phyloP scores from a whole-genome alignment of 2,113 vertebrate genomes.

The Elephantulus edwardii region DNA sequence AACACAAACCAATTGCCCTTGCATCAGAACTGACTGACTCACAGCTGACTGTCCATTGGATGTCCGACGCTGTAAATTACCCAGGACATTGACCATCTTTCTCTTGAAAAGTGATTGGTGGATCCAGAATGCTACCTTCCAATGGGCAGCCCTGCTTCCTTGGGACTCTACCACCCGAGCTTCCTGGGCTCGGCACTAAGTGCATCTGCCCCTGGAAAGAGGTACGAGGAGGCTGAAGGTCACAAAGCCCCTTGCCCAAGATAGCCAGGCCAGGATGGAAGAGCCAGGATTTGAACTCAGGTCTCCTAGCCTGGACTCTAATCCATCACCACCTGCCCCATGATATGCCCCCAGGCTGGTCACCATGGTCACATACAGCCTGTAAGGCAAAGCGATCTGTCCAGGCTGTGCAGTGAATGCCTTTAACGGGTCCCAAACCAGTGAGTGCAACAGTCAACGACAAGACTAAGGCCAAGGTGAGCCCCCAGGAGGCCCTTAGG shows the following conservation, averaged over 20 bases:
- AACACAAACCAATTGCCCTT: no score
- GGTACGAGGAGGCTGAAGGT: background rate
- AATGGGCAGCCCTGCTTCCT: no score
- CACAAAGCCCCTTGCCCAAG: background rate
- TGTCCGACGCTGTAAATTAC: no score
- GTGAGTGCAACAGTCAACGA: background rate
- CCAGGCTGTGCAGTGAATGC: background rate
- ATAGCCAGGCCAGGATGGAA: background rate
- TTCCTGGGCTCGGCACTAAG: no score
- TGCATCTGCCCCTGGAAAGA: background rate
- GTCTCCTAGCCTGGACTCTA: background rate
- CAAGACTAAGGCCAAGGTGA: background rate
- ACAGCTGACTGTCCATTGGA: no score
- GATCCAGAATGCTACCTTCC: no score
- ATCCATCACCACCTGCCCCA: rapidly evolving
- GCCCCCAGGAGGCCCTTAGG: no score
- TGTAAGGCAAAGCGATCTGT: background rate
- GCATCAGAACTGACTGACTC: no score
- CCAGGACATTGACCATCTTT: no score
- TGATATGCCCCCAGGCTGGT: background rate
- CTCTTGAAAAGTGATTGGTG: no score
- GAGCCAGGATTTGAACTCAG: background rate
- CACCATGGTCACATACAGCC: background rate
- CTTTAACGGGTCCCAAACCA: background rate
- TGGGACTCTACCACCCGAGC: no score